phyloP scores from a whole-genome alignment of 2,113 vertebrate genomes.

The Herpailurus yagouaroundi region DNA sequence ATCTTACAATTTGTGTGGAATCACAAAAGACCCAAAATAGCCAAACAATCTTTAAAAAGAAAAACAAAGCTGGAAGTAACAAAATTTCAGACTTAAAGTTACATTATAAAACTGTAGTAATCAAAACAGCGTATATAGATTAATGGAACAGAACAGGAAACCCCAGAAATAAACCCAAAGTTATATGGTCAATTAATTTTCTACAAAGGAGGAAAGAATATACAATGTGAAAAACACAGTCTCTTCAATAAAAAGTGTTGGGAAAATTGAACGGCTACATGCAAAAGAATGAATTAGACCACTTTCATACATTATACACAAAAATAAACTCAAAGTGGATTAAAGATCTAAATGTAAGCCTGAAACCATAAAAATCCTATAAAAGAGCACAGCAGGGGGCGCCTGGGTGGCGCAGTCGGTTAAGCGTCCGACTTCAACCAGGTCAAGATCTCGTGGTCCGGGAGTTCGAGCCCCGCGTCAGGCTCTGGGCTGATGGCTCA shows the following conservation, averaged over 20 bases:
- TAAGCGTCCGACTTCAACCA: too few species aligned
- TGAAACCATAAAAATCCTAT: neutral
- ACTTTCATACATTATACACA: neutral
- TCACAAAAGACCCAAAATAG: neutral
- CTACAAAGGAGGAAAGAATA: neutral
- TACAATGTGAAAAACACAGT: neutral
- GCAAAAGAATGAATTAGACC: neutral
- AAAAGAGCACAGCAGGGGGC: neutral
- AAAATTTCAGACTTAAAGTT: neutral
- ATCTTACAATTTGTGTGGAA: neutral
- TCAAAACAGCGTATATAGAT: neutral
- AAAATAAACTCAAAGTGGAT: neutral
- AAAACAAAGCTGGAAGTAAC: neutral
- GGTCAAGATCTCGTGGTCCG: too few species aligned
- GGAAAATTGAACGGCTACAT: neutral
- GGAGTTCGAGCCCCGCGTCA: too few species aligned
- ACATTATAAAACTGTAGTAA: neutral
- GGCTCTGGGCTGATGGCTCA: too few species aligned
- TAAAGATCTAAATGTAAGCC: neutral
- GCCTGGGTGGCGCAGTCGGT: too few species aligned
- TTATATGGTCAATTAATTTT: neutral
- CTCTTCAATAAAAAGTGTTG: neutral
- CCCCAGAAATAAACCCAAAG: neutral
- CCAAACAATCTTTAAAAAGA: neutral
- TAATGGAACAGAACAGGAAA: neutral